A percentile compares a stretch with the other conserved stretches of the same genome.
These are phyloP conservation scores for Rhyacichthys aspro DNA, from an alignment of 2,797 vertebrate genomes.

Conservation along the genomic window DNA sequence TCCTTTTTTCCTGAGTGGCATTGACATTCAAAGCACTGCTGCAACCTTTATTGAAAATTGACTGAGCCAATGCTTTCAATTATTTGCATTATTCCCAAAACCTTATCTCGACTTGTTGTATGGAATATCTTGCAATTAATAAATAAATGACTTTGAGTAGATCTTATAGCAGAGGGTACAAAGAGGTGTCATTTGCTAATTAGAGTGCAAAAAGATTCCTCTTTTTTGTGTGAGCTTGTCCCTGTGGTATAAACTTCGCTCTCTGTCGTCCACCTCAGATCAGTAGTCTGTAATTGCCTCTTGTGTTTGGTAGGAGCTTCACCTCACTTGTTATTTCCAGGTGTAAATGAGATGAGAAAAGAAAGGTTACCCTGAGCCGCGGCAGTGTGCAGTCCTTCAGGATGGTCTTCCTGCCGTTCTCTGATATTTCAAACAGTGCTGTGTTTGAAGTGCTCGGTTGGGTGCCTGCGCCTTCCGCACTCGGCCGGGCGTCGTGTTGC, in stretches of 20 bases:
- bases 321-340: conserved; percentile 74
- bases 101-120: conserved; percentile 42
- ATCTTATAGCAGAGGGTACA: conserved; percentile 26
- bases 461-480: conserved; percentile 62
- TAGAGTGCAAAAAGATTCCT: conserved; percentile 62
- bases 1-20: conserved; percentile 36
- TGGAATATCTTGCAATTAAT: conserved; percentile 40
- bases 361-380: conserved; percentile 69
- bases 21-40: conserved; percentile 55
- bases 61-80: conserved; percentile 27
- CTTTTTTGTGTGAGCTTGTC: conserved; percentile 34
- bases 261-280: conserved; percentile 40
- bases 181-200: conserved; percentile 70
- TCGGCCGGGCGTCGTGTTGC: conserved; percentile 39
- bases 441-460: conserved; percentile 79
- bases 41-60: conserved; percentile 54
- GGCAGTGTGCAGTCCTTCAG: conserved; percentile 56
- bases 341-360: conserved; percentile 74
- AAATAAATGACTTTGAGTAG: conserved; percentile 33
- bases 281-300: conserved; percentile 72
- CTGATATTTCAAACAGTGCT: conserved; percentile 73
- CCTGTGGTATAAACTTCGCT: conserved; percentile 54
- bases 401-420: conserved; percentile 61
- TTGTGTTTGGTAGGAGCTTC: conserved; percentile 62
- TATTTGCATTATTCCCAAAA: conserved; percentile 38